Evolutionary conservation across 2,113 vertebrate species (phyloP), one percentile per base, ranked within the genome.

Genomic region (Aegypius monachus): DNA sequence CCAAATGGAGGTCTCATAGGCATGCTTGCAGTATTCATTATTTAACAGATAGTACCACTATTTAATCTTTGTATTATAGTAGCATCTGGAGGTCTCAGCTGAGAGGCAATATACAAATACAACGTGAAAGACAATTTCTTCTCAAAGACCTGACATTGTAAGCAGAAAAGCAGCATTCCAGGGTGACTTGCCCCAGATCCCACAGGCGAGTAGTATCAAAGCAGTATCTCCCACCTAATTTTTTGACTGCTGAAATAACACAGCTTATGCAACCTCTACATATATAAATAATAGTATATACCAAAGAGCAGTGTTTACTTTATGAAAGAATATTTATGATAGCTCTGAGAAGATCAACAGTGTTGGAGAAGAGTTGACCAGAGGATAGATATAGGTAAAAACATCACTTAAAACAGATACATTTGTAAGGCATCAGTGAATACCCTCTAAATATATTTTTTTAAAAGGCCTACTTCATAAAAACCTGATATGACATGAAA

Each of bases 71-170:
- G 52, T 79, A 68, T 94, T 92, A 65, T 22, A 67, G 83, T 81
- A 96, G 72, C 48, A 89, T 86, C 75, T 93, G 90, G 68, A 96
- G 72, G 63, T 74, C 81, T 94, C 70, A 89, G 62, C 34, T 96
- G 86, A 96, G 45, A 91, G 77, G 40, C 86, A 50, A 73, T 58
- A 82, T 61, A 85, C 58, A 81, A 95, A 94, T 43, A 72, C 38
- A 92, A 84, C 0, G 25, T 67, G 50, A 95, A 90, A 95, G 59
- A 90, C 75, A 87, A 84, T 89, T 88, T 93, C 48, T 94, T 95
- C 78, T 92, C 77, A 85, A 82, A 95, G 86, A 68, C 31, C 70
- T 89, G 65, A 74, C 19, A 52, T 2, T 75, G 43, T 81, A 86
- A 95, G 70, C 50, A 92, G 86, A 88, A 92, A 92, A 92, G 21